Conservation (phyloP, 1,140 invertebrate genomes). For the Aphis craccivora region DNA sequence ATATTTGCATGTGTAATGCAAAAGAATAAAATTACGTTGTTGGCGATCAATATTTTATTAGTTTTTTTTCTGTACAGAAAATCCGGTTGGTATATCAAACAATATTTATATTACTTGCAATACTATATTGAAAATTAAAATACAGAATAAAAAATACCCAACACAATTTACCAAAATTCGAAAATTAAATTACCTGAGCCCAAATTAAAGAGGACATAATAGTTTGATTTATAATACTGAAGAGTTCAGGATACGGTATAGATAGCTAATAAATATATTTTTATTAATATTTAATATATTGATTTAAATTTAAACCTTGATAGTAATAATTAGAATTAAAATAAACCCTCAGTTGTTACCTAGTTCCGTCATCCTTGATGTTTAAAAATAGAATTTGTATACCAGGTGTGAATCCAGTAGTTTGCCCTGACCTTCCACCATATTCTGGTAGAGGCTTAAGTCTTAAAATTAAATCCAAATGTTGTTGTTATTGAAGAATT, state of each 20-base stretch:
- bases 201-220: neutral
- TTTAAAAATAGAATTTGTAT: conserved; percentile 11
- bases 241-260: neutral
- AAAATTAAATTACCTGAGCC: neutral
- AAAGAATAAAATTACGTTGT: neutral
- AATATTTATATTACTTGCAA: neutral
- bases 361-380: conserved; percentile 24
- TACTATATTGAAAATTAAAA: neutral
- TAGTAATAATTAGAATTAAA: conserved; percentile 4
- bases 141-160: neutral
- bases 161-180: neutral
- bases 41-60: neutral
- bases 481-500: neutral
- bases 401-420: conserved; percentile 39
- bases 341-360: neutral
- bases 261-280: neutral
- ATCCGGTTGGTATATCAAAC: neutral
- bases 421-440: conserved; percentile 37
- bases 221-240: neutral
- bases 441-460: conserved; percentile 1
- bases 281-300: neutral
- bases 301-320: conserved; percentile 8
- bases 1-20: neutral
- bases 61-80: neutral
- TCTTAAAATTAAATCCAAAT: conserved; percentile 11